Percentiles rank a stretch among this genome's conserved stretches.
Conservation (phyloP, 2,888 invertebrate genomes). For the Caradrina clavipalpis region DNA sequence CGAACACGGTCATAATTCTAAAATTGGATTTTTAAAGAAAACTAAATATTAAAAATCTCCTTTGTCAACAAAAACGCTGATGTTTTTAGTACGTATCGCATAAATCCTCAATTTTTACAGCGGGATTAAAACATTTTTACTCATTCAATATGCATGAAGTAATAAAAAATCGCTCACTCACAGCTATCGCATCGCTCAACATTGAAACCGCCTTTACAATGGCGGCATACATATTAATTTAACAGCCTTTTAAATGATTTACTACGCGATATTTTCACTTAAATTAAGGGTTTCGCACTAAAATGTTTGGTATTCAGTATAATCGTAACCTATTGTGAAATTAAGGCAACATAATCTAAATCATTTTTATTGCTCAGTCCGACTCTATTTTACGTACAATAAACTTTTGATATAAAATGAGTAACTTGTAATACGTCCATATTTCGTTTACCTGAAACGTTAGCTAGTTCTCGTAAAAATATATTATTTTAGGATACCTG, state of each 20-base stretch:
- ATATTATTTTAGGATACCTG: conserved; percentile 59
- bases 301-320: conserved; percentile 61
- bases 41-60: too few species aligned
- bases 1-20: too few species aligned
- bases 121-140: conserved; percentile 33
- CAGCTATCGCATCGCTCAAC: conserved; percentile 50
- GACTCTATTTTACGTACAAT: conserved; percentile 66
- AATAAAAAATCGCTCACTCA: conserved; percentile 46
- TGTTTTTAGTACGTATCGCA: neutral
- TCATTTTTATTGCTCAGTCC: conserved; percentile 65
- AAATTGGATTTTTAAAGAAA: too few species aligned
- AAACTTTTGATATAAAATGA: conserved; percentile 59
- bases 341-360: conserved; percentile 67
- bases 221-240: conserved; percentile 76
- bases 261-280: conserved; percentile 73
- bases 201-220: conserved; percentile 59
- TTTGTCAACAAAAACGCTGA: neutral
- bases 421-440: conserved; percentile 50
- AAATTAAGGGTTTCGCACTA: conserved; percentile 65
- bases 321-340: conserved; percentile 68
- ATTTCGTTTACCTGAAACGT: conserved; percentile 41
- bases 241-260: conserved; percentile 76
- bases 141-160: conserved; percentile 49
- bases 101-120: conserved; percentile 25
- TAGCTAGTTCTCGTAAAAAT: conserved; percentile 55